Evolutionary conservation across 2,888 invertebrate species (phyloP).

Genomic region (Tricholauxania praeusta): DNA sequence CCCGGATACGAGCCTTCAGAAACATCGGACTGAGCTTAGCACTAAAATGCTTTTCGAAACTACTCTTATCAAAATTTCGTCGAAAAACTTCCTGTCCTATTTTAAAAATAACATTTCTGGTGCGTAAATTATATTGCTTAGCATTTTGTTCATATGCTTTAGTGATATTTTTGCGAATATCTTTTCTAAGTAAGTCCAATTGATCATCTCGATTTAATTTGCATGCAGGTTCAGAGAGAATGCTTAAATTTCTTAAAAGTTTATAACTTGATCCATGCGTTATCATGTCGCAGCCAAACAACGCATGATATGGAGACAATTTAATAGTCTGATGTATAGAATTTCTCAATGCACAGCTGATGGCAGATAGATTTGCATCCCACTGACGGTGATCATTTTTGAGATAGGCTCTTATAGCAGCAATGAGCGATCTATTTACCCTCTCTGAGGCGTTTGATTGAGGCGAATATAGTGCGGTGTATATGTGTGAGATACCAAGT

Average conservation of each 20-base stretch:
- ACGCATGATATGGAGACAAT: conserved; percentile 7
- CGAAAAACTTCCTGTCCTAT: conserved; percentile 24
- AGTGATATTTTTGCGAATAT: conserved; percentile 15
- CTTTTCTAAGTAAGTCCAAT: background rate
- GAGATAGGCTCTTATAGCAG: conserved; percentile 47
- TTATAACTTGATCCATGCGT: conserved; percentile 22
- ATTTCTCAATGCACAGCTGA: conserved; percentile 13
- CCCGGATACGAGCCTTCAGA: background rate
- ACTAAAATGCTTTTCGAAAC: background rate
- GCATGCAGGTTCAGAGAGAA: background rate
- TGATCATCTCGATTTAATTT: background rate
- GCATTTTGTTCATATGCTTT: conserved; percentile 16
- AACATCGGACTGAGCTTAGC: background rate
- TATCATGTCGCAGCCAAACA: conserved; percentile 17
- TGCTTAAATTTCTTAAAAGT: background rate
- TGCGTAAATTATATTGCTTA: background rate
- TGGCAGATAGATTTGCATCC: background rate
- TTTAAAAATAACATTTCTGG: conserved; percentile 11
- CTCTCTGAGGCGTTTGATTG: conserved; percentile 58
- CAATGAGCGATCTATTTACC: conserved; percentile 53
- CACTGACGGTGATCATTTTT: conserved; percentile 34
- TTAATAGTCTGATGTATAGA: background rate
- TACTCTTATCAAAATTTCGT: conserved; percentile 6
- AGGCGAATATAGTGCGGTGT: conserved; percentile 53
- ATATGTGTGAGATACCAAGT: conserved; percentile 41